Percentiles rank a stretch among this genome's conserved stretches.
phyloP scores from a whole-genome alignment of 2,888 invertebrate species.

The Leucophora obtusa region DNA sequence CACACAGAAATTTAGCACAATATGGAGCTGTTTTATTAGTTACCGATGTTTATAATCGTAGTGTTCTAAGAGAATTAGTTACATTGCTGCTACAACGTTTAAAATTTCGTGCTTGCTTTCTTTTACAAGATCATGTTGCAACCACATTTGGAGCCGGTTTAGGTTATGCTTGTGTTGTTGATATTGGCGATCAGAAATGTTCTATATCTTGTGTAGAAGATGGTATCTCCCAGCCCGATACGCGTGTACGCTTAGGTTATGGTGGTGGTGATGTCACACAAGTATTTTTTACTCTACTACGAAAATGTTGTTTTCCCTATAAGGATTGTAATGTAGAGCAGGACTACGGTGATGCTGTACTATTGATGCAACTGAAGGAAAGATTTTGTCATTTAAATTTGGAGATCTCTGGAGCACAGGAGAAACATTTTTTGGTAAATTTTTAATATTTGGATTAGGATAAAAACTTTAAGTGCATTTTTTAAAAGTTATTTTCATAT shows the following conservation, averaged over 20 bases:
- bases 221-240: slow-evolving; percentile 93
- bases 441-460: not conserved
- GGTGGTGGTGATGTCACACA: slow-evolving; percentile 96
- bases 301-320: slow-evolving; percentile 94
- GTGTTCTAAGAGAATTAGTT: slow-evolving; percentile 90
- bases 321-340: slow-evolving; percentile 85
- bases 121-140: slow-evolving; percentile 86
- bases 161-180: slow-evolving; percentile 94
- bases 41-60: slow-evolving; percentile 92
- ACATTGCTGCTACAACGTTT: slow-evolving; percentile 88
- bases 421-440: slow-evolving; percentile 85
- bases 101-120: slow-evolving; percentile 88
- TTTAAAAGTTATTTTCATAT: too few relatives aligned
- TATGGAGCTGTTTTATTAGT: slow-evolving; percentile 93
- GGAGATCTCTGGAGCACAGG: slow-evolving; percentile 92
- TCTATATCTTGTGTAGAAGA: slow-evolving; percentile 98
- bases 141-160: slow-evolving; percentile 91
- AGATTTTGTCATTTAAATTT: slow-evolving; percentile 94
- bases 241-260: slow-evolving; percentile 90
- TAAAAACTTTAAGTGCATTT: too few relatives aligned
- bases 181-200: slow-evolving; percentile 96
- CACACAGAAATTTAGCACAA: slow-evolving; percentile 83
- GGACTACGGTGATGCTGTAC: slow-evolving; percentile 86
- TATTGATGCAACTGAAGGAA: slow-evolving; percentile 91
- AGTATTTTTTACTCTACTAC: slow-evolving; percentile 91